phyloP scores from a whole-genome alignment of 2,113 vertebrate species.

The Chionomys nivalis region DNA sequence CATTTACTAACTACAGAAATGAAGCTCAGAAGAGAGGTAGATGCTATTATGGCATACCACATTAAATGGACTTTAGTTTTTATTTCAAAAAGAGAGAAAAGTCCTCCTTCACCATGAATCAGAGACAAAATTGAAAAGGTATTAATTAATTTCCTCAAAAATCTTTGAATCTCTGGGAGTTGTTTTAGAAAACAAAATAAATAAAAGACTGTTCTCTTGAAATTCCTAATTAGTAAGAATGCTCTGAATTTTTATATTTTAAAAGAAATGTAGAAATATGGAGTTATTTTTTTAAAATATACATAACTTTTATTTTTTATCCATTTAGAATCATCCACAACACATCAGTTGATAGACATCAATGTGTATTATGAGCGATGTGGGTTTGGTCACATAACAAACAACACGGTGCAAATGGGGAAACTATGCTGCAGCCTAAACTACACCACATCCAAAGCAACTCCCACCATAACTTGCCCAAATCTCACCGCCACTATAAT shows the following conservation, averaged over 20 bases:
- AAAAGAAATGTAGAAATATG: conserved; percentile 46
- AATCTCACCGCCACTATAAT: not conserved
- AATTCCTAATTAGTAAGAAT: conserved; percentile 22
- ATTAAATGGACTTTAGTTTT: not conserved
- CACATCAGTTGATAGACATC: not conserved
- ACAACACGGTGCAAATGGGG: not conserved
- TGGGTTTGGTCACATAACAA: not conserved
- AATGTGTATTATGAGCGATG: not conserved
- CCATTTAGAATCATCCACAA: not conserved
- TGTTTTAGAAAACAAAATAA: conserved; percentile 54
- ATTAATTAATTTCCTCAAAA: conserved; percentile 27
- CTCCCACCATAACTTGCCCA: not conserved
- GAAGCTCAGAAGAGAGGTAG: not conserved
- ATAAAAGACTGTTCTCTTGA: not conserved
- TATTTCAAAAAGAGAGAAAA: not conserved
- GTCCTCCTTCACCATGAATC: not conserved
- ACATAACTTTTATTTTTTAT: conserved; percentile 38
- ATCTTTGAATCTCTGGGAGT: not conserved
- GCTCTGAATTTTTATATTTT: not conserved
- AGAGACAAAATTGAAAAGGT: not conserved
- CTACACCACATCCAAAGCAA: not conserved
- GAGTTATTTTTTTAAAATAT: conserved; percentile 43
- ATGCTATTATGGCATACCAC: not conserved
- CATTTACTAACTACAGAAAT: not conserved
- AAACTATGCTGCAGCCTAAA: not conserved